phyloP scores from a whole-genome alignment of 1,140 invertebrate species.

The Eupeodes corollae region DNA sequence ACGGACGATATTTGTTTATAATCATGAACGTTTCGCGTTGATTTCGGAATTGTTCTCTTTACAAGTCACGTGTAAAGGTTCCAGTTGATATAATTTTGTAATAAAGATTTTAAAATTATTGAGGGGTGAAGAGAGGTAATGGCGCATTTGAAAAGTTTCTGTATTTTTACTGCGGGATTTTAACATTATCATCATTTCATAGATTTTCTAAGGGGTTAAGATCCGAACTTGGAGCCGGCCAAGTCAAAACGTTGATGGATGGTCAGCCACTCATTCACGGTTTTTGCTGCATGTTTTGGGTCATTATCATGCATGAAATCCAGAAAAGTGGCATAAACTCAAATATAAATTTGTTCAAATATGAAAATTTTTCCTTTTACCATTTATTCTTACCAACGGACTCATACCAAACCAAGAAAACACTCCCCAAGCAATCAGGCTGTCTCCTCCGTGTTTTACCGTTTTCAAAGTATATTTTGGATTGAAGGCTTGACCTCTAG shows the following conservation, averaged over 20 bases:
- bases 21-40: too few species aligned
- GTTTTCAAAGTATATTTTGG: constrained; percentile 5
- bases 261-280: neutral
- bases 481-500: constrained; percentile 4
- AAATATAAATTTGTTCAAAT: neutral
- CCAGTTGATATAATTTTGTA: too few species aligned
- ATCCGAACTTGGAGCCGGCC: constrained; percentile 1
- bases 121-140: too few species aligned
- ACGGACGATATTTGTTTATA: too few species aligned
- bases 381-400: neutral
- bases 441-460: constrained; percentile 10
- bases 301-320: constrained; percentile 1
- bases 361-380: neutral
- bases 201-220: constrained; percentile 2
- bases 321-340: too few species aligned
- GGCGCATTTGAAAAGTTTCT: too few species aligned
- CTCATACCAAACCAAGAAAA: neutral
- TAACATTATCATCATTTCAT: neutral
- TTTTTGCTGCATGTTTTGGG: too few species aligned
- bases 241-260: too few species aligned
- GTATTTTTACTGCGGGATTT: neutral
- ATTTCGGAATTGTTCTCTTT: too few species aligned
- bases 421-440: constrained; percentile 4
- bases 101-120: too few species aligned
- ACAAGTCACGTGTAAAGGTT: too few species aligned